phyloP scores from a whole-genome alignment of 2,888 invertebrate species.

The Listrodromus nycthemerus region DNA sequence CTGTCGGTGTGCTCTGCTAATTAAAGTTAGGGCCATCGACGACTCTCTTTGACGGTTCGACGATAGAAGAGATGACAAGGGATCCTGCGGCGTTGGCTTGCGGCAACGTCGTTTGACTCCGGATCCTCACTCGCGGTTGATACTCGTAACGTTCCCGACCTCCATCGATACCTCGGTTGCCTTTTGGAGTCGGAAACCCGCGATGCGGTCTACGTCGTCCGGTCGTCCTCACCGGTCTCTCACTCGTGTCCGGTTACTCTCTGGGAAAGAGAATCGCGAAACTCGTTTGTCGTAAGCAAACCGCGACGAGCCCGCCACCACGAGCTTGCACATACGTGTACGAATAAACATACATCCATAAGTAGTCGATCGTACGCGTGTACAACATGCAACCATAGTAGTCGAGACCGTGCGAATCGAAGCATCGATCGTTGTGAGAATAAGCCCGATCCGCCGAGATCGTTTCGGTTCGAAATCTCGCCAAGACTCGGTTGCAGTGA shows the following conservation, averaged over 20 bases:
- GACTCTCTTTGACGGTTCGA: constrained; percentile 18
- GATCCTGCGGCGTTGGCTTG: constrained; percentile 59
- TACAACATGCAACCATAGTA: not conserved
- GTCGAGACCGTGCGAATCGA: constrained; percentile 48
- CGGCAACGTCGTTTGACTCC: constrained; percentile 64
- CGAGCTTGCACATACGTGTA: not conserved
- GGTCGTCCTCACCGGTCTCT: constrained; percentile 24
- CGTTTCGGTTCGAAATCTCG: constrained; percentile 11
- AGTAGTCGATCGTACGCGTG: not conserved
- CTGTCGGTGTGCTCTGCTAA: not conserved
- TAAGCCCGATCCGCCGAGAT: constrained; percentile 41
- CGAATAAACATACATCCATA: constrained; percentile 7
- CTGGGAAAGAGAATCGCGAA: constrained; percentile 47
- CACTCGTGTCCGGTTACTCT: constrained; percentile 60
- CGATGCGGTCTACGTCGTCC: constrained; percentile 65
- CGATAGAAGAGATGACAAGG: constrained; percentile 23
- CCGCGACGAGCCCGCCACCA: constrained; percentile 18
- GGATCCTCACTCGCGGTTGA: constrained; percentile 62
- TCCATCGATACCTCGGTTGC: constrained; percentile 11
- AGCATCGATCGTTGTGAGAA: constrained; percentile 64
- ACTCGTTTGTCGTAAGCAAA: constrained; percentile 55
- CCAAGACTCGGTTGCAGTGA: not conserved
- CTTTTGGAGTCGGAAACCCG: constrained; percentile 61
- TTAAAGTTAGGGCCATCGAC: constrained; percentile 34
- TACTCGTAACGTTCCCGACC: constrained; percentile 53